Conservation (phyloP, 92 coral and sea anemone species). For the Pocillopora grandis region DNA sequence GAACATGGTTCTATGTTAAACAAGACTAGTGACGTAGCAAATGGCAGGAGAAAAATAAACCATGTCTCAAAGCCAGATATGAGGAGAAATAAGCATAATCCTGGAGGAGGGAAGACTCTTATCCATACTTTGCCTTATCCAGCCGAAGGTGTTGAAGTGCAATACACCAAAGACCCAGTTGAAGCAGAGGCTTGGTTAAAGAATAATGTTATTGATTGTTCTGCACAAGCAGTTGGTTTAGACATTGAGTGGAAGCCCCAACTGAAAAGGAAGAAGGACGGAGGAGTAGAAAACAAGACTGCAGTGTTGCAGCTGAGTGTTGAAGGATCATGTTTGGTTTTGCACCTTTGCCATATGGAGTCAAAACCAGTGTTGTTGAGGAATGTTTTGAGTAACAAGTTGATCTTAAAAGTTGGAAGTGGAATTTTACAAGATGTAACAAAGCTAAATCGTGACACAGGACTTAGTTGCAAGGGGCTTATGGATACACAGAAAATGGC, state of each 20-base stretch:
- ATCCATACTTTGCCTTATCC: slow-evolving; percentile 59
- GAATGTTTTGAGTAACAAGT: slow-evolving; percentile 29
- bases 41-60: background rate
- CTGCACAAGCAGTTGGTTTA: slow-evolving; percentile 69
- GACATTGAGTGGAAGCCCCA: slow-evolving; percentile 98
- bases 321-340: slow-evolving; percentile 65
- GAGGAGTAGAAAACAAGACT: slow-evolving; percentile 86
- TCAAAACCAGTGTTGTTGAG: slow-evolving; percentile 45
- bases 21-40: background rate
- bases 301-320: slow-evolving; percentile 87
- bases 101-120: background rate
- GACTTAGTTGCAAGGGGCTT: slow-evolving; percentile 53
- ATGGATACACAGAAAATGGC: slow-evolving; percentile 66
- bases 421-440: slow-evolving; percentile 62
- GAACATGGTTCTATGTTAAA: background rate
- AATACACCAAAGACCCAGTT: slow-evolving; percentile 75
- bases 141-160: slow-evolving; percentile 80
- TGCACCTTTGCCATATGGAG: slow-evolving; percentile 57
- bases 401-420: slow-evolving; percentile 70
- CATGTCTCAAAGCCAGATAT: background rate
- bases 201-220: slow-evolving; percentile 65
- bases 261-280: slow-evolving; percentile 73
- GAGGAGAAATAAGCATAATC: background rate
- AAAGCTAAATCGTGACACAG: slow-evolving; percentile 58
- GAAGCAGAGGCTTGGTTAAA: slow-evolving; percentile 88